Conservation (phyloP, 2,113 vertebrate species). For the Choloepus hoffmanni region DNA sequence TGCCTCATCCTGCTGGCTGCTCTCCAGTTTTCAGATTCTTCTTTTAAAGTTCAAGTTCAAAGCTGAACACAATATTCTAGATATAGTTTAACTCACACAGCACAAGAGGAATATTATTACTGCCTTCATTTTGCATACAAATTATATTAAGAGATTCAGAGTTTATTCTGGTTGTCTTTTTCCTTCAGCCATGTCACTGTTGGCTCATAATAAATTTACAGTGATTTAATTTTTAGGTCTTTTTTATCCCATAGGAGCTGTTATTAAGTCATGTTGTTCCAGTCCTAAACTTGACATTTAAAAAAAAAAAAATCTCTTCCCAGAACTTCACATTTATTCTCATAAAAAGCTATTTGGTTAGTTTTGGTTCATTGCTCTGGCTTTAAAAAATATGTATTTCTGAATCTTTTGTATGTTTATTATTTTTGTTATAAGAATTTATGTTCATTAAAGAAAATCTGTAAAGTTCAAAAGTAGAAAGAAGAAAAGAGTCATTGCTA, state of each 20-base stretch:
- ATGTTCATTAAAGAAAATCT: conserved; percentile 50
- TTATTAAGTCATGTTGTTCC: conserved; percentile 59
- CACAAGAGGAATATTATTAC: conserved; percentile 62
- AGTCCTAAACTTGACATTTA: conserved; percentile 34
- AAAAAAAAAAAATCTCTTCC: neutral
- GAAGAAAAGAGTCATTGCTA: conserved; percentile 17
- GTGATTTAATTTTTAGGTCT: conserved; percentile 63
- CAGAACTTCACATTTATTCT: conserved; percentile 54
- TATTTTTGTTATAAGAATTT: conserved; percentile 55
- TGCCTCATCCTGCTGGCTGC: conserved; percentile 30
- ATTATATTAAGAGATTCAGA: conserved; percentile 65
- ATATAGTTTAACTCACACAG: conserved; percentile 31
- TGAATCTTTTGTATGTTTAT: conserved; percentile 31
- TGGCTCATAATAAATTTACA: conserved; percentile 54
- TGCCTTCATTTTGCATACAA: conserved; percentile 69
- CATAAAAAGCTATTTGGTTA: conserved; percentile 55
- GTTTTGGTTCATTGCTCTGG: conserved; percentile 56
- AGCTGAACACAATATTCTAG: conserved; percentile 54
- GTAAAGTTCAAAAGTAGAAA: conserved; percentile 41
- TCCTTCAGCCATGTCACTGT: conserved; percentile 49
- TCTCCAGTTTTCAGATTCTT: conserved; percentile 50
- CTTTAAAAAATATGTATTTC: conserved; percentile 49
- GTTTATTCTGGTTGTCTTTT: conserved; percentile 70
- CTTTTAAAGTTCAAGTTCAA: conserved; percentile 64
- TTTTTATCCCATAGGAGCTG: conserved; percentile 18